Conservation (phyloP, 2,888 invertebrate genomes). For the Liposcelis brunnea region DNA sequence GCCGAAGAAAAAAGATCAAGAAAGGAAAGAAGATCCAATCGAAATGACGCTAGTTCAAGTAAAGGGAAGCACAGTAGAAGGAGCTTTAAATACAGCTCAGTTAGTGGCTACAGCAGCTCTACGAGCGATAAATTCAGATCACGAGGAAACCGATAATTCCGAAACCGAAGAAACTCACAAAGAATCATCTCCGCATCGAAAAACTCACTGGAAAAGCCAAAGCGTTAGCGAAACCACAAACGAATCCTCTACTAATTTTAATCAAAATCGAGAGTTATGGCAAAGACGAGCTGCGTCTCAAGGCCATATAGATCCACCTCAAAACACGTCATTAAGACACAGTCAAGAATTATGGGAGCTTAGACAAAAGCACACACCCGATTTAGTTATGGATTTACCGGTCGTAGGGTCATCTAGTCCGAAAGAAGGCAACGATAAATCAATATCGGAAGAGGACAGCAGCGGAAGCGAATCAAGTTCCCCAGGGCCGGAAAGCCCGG, state of each 20-base stretch:
- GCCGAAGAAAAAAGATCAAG: too few relatives aligned
- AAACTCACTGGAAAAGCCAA: slow-evolving; percentile 30
- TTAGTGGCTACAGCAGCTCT: slow-evolving; percentile 14
- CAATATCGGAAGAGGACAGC: slow-evolving; percentile 15
- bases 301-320: slow-evolving; percentile 23
- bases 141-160: slow-evolving; percentile 8
- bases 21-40: too few relatives aligned
- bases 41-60: too few relatives aligned
- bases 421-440: slow-evolving; percentile 25
- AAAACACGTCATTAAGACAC: slow-evolving; percentile 19
- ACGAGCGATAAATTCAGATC: slow-evolving; percentile 12
- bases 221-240: slow-evolving; percentile 26
- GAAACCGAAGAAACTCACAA: not conserved
- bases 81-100: slow-evolving; percentile 14
- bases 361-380: slow-evolving; percentile 48
- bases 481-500: slow-evolving; percentile 35
- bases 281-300: slow-evolving; percentile 40
- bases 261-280: slow-evolving; percentile 40
- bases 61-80: slow-evolving; percentile 24
- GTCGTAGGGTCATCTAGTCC: slow-evolving; percentile 26
- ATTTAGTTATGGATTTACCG: slow-evolving; percentile 72
- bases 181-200: slow-evolving; percentile 6
- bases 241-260: slow-evolving; percentile 24
- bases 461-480: slow-evolving; percentile 2
- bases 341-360: slow-evolving; percentile 27